phyloP scores from a whole-genome alignment of 2,113 vertebrate species.

The Heloderma charlesbogerti region DNA sequence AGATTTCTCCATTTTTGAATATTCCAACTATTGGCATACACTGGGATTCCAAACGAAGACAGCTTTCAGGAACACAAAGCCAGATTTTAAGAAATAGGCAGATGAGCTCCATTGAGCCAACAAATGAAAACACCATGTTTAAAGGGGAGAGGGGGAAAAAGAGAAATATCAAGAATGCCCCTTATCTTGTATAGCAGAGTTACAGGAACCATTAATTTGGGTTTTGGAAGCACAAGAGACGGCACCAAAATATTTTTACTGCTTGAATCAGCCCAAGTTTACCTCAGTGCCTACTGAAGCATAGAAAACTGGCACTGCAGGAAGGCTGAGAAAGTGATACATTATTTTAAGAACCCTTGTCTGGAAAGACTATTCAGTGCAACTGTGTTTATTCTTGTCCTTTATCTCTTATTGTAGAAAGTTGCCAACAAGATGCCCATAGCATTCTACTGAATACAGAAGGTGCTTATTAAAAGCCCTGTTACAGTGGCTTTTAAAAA shows the following conservation, averaged over 20 bases:
- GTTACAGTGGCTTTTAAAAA: neutral
- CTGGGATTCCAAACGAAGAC: neutral
- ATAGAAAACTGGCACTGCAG: neutral
- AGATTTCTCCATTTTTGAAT: neutral
- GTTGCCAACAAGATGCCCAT: constrained; percentile 6
- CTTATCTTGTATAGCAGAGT: neutral
- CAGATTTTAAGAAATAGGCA: neutral
- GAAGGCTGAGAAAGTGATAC: neutral
- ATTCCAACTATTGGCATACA: neutral
- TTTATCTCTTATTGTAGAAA: neutral
- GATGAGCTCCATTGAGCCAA: neutral
- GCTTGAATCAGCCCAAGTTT: neutral
- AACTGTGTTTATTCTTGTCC: neutral
- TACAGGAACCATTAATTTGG: neutral
- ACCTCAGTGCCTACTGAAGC: neutral
- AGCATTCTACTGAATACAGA: neutral
- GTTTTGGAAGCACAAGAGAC: neutral
- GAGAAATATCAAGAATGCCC: neutral
- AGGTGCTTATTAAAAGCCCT: constrained; percentile 3
- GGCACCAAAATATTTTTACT: neutral
- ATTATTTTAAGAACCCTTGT: neutral
- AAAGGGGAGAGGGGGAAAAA: neutral
- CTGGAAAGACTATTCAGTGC: neutral
- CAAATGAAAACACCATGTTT: neutral
- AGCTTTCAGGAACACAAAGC: no score